phyloP scores from a whole-genome alignment of 2,888 invertebrate genomes.

The Drosophila hamatofila region DNA sequence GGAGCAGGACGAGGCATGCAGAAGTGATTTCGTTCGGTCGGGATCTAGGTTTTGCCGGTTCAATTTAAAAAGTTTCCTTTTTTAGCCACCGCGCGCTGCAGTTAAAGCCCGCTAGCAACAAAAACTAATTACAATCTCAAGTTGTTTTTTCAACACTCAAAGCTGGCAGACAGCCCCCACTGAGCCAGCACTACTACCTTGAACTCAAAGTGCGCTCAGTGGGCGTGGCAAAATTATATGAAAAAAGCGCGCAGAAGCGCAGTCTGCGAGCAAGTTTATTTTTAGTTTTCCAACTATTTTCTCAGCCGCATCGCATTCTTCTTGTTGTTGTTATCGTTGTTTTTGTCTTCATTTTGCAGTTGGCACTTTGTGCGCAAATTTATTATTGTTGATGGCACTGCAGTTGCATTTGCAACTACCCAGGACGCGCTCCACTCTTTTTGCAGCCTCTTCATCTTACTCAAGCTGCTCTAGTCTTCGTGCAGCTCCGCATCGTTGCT shows the following conservation, averaged over 20 bases:
- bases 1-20: too few species aligned
- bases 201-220: conserved; percentile 36
- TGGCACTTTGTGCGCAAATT: conserved; percentile 75
- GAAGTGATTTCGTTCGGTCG: background rate
- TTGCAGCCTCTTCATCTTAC: background rate
- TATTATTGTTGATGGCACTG: conserved; percentile 71
- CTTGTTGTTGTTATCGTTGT: conserved; percentile 5
- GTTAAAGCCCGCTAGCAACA: conserved; percentile 78
- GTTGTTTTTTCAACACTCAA: conserved; percentile 75
- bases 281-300: conserved; percentile 77
- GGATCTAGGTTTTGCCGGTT: conserved; percentile 48
- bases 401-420: conserved; percentile 28
- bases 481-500: background rate
- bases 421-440: background rate
- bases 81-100: conserved; percentile 33
- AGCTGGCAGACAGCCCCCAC: conserved; percentile 39
- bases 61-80: conserved; percentile 78
- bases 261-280: conserved; percentile 60
- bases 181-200: conserved; percentile 50
- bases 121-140: conserved; percentile 83
- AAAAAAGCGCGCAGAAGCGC: conserved; percentile 46
- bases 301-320: conserved; percentile 33
- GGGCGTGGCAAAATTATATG: conserved; percentile 62
- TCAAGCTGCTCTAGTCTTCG: conserved; percentile 2
- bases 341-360: conserved; percentile 64